A percentile compares a stretch with the other conserved stretches of the same genome.
phyloP scores from a whole-genome alignment of 2,888 invertebrate genomes.

The Scaptomyza polygonia region DNA sequence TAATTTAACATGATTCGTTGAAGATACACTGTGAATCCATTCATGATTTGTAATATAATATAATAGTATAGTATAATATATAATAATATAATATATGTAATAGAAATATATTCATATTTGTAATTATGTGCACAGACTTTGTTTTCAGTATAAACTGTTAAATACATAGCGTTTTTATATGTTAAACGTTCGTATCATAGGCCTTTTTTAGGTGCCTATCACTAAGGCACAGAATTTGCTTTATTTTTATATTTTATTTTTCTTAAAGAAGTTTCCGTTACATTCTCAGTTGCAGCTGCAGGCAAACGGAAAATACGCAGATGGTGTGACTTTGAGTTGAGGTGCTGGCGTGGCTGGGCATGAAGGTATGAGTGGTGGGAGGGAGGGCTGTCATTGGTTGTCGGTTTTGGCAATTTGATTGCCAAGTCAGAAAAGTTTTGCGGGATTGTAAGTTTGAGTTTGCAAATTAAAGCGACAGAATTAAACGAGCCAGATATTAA shows the following conservation, averaged over 20 bases:
- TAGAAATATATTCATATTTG: too few species aligned
- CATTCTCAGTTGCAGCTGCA: conserved; percentile 48
- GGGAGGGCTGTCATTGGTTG: conserved; percentile 23
- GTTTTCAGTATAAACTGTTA: too few species aligned
- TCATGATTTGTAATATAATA: too few species aligned
- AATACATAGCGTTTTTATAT: too few species aligned
- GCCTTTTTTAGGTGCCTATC: not conserved
- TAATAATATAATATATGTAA: too few species aligned
- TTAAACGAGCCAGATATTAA: conserved; percentile 67
- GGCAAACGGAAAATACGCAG: not conserved
- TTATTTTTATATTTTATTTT: not conserved
- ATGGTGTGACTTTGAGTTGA: not conserved
- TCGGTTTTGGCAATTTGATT: conserved; percentile 57
- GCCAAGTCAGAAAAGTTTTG: conserved; percentile 45
- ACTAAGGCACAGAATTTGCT: not conserved
- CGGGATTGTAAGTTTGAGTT: conserved; percentile 64
- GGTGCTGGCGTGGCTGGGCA: not conserved
- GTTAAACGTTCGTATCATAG: not conserved
- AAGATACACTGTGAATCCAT: too few species aligned
- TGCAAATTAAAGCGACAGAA: conserved; percentile 57
- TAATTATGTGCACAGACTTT: too few species aligned
- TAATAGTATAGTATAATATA: too few species aligned
- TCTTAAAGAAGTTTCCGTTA: conserved; percentile 31
- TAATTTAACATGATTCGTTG: too few species aligned
- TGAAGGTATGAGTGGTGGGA: not conserved